Base-by-base conservation (phyloP, 2,113 vertebrate species). In the Donacobius atricapilla region DNA sequence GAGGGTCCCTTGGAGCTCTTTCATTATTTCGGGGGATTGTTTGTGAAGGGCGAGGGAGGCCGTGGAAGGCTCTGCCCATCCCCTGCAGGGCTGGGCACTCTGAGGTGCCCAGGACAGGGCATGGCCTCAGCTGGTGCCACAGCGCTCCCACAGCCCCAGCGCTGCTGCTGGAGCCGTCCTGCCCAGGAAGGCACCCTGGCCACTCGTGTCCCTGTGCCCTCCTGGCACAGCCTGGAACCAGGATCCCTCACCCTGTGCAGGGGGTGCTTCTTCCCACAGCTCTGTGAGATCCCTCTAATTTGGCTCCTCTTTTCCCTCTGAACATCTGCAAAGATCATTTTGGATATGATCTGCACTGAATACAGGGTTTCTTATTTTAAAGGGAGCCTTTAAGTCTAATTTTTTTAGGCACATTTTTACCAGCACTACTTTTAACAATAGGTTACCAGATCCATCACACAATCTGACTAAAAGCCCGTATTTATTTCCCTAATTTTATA, bases 401-500 rank as follows among this genome's bases (percentile, higher is more conserved):
- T 94, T 82, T 92, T 97, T 94, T 81, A 97, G 97, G 81, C 88
- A 88, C 84, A 3, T 95, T 96, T 98, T 98, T 97, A 97, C 97
- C 95, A 97, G 94, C 94, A 87, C 66, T 90, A 77, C 97, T 97
- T 98, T 98, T 98, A 98, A 98, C 98, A 98, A 98, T 98, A 97
- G 97, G 96, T 98, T 98, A 97, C 98, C 97, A 98, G 98, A 98
- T 97, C 97, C 97, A 98, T 97, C 94, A 97, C 96, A 97, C 97
- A 97, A 98, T 98, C 96, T 94, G 95, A 98, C 98, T 98, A 98
- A 98, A 98, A 98, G 97, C 97, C 97, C 56, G 42, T 98, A 98
- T 98, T 98, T 98, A 98, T 98, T 98, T 98, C 98, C 98, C 97
- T 98, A 98, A 98, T 99, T 98, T 98, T 98, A 98, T 98, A 98